phyloP scores from a whole-genome alignment of 2,113 vertebrate genomes.

The Cranoglanis bouderius region DNA sequence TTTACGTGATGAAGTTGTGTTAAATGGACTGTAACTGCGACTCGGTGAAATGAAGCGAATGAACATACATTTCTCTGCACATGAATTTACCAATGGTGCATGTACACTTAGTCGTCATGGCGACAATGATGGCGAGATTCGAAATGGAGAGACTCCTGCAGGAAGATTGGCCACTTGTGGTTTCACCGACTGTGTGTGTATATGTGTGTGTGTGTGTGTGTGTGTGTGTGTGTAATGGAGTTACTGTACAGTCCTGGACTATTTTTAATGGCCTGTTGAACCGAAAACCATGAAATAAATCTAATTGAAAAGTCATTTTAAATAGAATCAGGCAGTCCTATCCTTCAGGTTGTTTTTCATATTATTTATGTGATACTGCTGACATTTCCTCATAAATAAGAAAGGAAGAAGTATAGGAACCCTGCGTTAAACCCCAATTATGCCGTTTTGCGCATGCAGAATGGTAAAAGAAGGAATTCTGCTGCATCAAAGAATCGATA shows the following conservation, averaged over 20 bases:
- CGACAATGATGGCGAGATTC: neutral
- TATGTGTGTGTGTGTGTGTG: neutral
- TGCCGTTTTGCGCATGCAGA: neutral
- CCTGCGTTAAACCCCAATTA: neutral
- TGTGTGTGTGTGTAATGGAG: neutral
- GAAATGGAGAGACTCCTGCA: neutral
- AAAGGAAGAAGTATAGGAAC: neutral
- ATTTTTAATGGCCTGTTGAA: neutral
- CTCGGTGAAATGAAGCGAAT: neutral
- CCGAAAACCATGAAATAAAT: no score
- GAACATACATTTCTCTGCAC: neutral
- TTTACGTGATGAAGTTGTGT: neutral
- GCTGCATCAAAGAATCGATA: neutral
- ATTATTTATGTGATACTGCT: neutral
- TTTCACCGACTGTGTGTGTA: neutral
- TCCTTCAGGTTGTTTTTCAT: neutral
- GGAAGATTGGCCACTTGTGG: neutral
- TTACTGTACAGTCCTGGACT: neutral
- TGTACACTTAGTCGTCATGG: constrained; percentile 12
- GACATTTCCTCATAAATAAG: neutral
- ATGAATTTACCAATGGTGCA: neutral
- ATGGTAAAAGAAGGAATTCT: neutral
- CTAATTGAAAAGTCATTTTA: no score
- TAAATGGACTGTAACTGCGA: neutral
- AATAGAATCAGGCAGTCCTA: no score